phyloP scores from a whole-genome alignment of 2,113 vertebrate species.

The Cheirogaleus medius region DNA sequence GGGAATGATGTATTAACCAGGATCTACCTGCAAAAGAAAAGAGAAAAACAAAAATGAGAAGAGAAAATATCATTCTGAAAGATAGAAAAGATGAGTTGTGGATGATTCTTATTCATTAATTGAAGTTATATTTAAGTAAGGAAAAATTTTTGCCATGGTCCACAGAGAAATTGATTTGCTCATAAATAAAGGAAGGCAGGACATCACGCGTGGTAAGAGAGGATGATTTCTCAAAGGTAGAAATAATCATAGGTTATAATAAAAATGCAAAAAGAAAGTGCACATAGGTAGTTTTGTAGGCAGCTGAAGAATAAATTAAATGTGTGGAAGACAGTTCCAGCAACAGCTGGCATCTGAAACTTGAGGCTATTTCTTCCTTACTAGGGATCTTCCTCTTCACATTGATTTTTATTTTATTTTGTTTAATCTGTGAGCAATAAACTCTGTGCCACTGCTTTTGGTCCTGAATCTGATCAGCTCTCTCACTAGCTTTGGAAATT shows the following conservation, averaged over 20 bases:
- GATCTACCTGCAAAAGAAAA: neutral
- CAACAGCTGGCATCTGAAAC: neutral
- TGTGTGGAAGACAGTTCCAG: neutral
- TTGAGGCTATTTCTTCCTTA: neutral
- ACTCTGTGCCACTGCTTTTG: neutral
- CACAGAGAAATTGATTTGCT: neutral
- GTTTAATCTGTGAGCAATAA: neutral
- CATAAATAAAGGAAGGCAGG: neutral
- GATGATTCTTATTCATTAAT: neutral
- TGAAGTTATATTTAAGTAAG: neutral
- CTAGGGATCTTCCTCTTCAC: neutral
- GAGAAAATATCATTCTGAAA: neutral
- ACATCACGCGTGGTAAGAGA: rapidly evolving
- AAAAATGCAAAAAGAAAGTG: neutral
- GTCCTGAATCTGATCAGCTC: neutral
- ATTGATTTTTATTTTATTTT: neutral
- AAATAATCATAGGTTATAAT: neutral
- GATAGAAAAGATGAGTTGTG: neutral
- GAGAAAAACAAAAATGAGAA: neutral
- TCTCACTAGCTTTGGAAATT: neutral
- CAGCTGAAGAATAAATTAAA: neutral
- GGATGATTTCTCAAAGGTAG: neutral
- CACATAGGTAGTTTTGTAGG: neutral
- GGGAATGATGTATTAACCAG: neutral
- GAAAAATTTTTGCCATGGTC: neutral